Evolutionary conservation across 2,888 invertebrate species (phyloP).

Genomic region (Lissonota sp.): DNA sequence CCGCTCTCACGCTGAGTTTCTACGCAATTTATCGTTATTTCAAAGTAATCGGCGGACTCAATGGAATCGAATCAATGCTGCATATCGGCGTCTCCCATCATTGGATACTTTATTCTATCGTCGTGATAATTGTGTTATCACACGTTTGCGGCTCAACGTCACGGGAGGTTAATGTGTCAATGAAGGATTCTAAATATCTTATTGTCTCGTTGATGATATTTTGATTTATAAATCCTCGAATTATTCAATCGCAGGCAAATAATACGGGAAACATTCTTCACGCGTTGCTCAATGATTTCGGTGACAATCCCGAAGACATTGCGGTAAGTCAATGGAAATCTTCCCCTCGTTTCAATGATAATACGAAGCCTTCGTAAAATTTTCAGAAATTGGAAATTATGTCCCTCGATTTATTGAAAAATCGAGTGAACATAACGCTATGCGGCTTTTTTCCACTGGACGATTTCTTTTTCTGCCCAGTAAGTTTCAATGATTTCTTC

Average conservation of each 20-base stretch:
- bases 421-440: conserved; percentile 17
- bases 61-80: background rate
- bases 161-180: conserved; percentile 19
- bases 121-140: background rate
- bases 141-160: conserved; percentile 20
- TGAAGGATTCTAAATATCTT: background rate
- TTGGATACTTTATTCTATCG: background rate
- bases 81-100: background rate
- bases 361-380: background rate
- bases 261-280: conserved; percentile 28
- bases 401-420: conserved; percentile 18
- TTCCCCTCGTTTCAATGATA: background rate
- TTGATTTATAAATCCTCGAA: background rate
- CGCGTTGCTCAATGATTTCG: background rate
- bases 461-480: conserved; percentile 4
- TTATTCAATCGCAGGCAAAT: conserved; percentile 20
- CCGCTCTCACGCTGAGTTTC: background rate
- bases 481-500: background rate
- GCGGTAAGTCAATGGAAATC: conserved; percentile 2
- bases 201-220: too few relatives aligned
- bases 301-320: background rate
- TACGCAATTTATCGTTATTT: conserved; percentile 9
- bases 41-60: background rate
- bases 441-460: conserved; percentile 16
- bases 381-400: conserved; percentile 7